Conservation (phyloP, 2,113 vertebrate genomes). For the Synchiropus splendidus region DNA sequence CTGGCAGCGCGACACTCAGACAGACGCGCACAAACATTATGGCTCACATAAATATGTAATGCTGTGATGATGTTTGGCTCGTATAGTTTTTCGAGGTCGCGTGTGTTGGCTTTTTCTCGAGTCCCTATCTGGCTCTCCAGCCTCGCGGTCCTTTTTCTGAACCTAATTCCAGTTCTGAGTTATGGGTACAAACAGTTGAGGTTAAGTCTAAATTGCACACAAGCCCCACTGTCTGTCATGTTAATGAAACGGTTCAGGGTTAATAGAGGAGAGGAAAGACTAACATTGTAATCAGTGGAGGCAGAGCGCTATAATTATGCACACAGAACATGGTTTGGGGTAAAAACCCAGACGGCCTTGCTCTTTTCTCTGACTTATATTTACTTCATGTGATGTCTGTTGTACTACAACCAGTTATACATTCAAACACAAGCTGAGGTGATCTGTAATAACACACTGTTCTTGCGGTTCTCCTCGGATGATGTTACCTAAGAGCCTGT, state of each 20-base stretch:
- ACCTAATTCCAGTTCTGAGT: conserved; percentile 31
- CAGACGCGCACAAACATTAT: conserved; percentile 31
- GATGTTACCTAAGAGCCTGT: conserved; percentile 28
- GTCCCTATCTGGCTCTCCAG: conserved; percentile 12
- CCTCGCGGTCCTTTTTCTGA: conserved; percentile 6
- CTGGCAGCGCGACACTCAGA: conserved; percentile 26
- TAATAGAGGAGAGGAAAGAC: conserved; percentile 52
- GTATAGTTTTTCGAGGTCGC: conserved; percentile 30
- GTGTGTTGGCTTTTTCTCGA: conserved; percentile 21
- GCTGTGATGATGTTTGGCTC: conserved; percentile 30
- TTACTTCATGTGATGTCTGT: conserved; percentile 35
- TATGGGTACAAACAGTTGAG: conserved; percentile 38
- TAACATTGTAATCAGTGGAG: conserved; percentile 54
- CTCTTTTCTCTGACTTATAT: conserved; percentile 31
- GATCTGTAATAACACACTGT: conserved; percentile 24
- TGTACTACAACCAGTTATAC: conserved; percentile 28
- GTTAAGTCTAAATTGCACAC: conserved; percentile 48
- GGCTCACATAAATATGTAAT: conserved; percentile 36
- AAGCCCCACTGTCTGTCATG: conserved; percentile 43
- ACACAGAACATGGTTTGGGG: conserved; percentile 46
- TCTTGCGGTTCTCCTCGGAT: conserved; percentile 21
- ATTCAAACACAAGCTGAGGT: conserved; percentile 17
- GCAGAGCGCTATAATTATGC: conserved; percentile 48
- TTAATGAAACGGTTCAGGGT: conserved; percentile 57
- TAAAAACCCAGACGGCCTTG: conserved; percentile 43